A percentile compares a stretch with the other conserved stretches of the same genome.
Conservation (phyloP, 2,888 invertebrate species). For the Andrena trimmerana region DNA sequence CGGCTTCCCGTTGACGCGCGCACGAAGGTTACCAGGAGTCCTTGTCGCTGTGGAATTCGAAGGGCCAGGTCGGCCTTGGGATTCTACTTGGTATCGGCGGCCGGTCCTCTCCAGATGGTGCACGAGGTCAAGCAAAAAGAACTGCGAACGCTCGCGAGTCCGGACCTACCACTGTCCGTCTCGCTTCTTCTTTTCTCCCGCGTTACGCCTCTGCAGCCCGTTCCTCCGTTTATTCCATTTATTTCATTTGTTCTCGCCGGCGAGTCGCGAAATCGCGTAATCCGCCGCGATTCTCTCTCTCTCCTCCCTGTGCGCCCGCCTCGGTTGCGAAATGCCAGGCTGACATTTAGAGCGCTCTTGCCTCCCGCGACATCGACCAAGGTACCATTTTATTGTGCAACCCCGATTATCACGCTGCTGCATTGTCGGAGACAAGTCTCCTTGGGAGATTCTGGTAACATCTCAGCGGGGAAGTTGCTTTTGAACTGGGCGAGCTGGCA, state of each 20-base stretch:
- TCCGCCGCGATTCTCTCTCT: neutral
- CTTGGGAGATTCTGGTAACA: neutral
- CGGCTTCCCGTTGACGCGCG: slow-evolving; percentile 64
- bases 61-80: slow-evolving; percentile 72
- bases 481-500: neutral
- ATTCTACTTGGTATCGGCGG: slow-evolving; percentile 72
- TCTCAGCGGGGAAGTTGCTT: neutral
- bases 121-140: slow-evolving; percentile 75
- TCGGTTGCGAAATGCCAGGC: slow-evolving; percentile 52
- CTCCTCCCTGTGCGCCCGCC: neutral
- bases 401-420: slow-evolving; percentile 21
- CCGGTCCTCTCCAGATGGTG: slow-evolving; percentile 71
- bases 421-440: slow-evolving; percentile 2
- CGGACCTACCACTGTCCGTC: slow-evolving; percentile 57
- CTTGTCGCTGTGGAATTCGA: slow-evolving; percentile 73
- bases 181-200: slow-evolving; percentile 44
- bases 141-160: slow-evolving; percentile 51
- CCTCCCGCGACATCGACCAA: slow-evolving; percentile 31
- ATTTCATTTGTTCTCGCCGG: slow-evolving; percentile 10
- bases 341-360: slow-evolving; percentile 43
- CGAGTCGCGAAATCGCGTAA: slow-evolving; percentile 53
- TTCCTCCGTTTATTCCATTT: slow-evolving; percentile 38
- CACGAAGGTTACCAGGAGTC: slow-evolving; percentile 67
- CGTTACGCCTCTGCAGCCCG: slow-evolving; percentile 19
- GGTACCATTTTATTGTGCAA: slow-evolving; percentile 33